phyloP scores from a whole-genome alignment of 2,113 vertebrate species.

The Plectropomus leopardus region DNA sequence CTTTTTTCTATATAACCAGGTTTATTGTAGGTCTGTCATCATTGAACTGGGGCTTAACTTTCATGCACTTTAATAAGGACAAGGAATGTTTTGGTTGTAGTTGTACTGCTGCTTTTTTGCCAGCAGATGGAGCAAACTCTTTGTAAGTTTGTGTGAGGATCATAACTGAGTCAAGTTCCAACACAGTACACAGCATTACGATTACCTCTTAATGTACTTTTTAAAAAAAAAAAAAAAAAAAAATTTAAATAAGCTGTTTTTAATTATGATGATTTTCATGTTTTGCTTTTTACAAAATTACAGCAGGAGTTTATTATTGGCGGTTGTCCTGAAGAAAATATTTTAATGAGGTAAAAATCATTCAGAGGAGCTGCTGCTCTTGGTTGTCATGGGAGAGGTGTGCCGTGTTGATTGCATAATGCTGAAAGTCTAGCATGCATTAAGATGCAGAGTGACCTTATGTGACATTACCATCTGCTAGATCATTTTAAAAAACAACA shows the following conservation, averaged over 20 bases:
- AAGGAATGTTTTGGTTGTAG: neutral
- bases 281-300: neutral
- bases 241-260: neutral
- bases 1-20: neutral
- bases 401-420: neutral
- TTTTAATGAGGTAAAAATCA: neutral
- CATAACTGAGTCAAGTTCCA: neutral
- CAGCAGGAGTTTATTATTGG: neutral
- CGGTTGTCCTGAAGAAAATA: neutral
- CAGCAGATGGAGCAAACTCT: constrained; percentile 53
- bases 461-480: neutral
- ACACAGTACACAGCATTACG: neutral
- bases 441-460: constrained; percentile 1
- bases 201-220: neutral
- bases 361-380: neutral
- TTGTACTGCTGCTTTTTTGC: constrained; percentile 14
- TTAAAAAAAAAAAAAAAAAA: no score
- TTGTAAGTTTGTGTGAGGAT: neutral
- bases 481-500: neutral
- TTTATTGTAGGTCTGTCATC: neutral
- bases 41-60: neutral
- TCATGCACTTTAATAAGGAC: neutral
- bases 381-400: neutral
- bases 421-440: neutral
- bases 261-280: neutral